Conservation (phyloP, 2,113 vertebrate genomes). For the Hirundichthys speculiger region DNA sequence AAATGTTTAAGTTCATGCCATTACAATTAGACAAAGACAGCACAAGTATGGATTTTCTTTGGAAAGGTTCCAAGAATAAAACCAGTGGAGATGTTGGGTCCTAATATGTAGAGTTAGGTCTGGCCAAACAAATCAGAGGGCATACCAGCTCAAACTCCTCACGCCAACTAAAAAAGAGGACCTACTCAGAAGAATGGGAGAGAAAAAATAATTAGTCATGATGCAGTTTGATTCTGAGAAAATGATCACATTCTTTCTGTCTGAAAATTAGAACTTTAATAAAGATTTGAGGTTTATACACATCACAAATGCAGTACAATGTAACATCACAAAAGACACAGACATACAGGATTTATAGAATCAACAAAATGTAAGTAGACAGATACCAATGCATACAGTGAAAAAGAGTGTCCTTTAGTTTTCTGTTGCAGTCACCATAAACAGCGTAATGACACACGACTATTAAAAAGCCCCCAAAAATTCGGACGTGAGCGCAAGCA, state of each 20-base stretch:
- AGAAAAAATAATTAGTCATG: too few species aligned
- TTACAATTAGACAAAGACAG: too few species aligned
- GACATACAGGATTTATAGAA: conserved; percentile 51
- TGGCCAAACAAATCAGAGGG: too few species aligned
- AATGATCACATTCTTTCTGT: conserved; percentile 21
- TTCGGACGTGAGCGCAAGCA: conserved; percentile 43
- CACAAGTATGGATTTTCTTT: too few species aligned
- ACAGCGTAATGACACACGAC: conserved; percentile 45
- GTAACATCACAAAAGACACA: conserved; percentile 59
- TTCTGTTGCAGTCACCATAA: conserved; percentile 31
- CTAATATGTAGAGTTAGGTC: too few species aligned
- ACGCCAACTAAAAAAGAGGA: background rate
- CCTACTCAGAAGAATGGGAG: background rate
- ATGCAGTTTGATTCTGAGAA: background rate
- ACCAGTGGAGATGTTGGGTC: too few species aligned
- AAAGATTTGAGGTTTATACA: conserved; percentile 57
- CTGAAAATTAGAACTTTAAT: conserved; percentile 68
- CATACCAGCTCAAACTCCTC: too few species aligned
- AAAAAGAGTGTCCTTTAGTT: conserved; percentile 1
- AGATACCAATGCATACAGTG: conserved; percentile 37
- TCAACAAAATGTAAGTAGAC: conserved; percentile 34
- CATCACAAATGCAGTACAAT: conserved; percentile 50
- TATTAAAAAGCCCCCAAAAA: conserved; percentile 40
- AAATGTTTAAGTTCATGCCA: too few species aligned
- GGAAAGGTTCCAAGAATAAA: too few species aligned